Base-by-base conservation (phyloP, 2,113 vertebrate species). In the Megalops atlanticus region DNA sequence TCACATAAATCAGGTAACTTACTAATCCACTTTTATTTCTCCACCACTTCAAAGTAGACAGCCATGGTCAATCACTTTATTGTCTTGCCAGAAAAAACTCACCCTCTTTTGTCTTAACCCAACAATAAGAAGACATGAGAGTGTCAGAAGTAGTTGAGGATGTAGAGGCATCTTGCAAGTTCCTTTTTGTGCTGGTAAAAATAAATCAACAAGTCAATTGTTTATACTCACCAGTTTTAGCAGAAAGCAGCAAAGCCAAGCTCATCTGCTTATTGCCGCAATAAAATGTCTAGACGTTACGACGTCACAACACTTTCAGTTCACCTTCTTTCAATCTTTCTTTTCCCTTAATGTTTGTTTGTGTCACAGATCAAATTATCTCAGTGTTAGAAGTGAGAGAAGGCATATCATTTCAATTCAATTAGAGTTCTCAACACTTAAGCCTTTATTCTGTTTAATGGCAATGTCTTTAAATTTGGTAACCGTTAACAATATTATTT, bases 271-370 rank as follows among this genome's bases (percentile, higher is more conserved):
- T 54, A 64, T 64, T 64, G 58, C 58, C 31, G 58, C 58, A 64
- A 64, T 64, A 64, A 64, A 64, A 64, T 64, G 58, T 64, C 58
- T 64, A 64, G 58, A 64, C 58, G 58, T 64, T n/a, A 27, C 58
- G 58, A 64, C 58, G 58, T 64, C 58, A 27, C 58, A 27, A 24
- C 58, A 24, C 58, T 64, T 64, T 21, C n/a, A 27, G n/a, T 64
- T 64, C 58, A 64, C n/a, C 24, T 31, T 64, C 58, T 64, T 64
- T 64, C 58, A 31, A 11, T 31, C 24, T n/a, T 64, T 64, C 58
- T 64, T 31, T 64, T 64, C 31, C 31, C 24, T n/a, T 64, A 64
- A 31, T 11, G 58, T 64, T 64, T 64, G 24, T 64, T 54, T 54
- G 16, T 64, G 58, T 64, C 31, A 10, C 11, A 31, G n/a, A 64